Conservation (phyloP, 2,113 vertebrate species). For the Varanus komodoensis region DNA sequence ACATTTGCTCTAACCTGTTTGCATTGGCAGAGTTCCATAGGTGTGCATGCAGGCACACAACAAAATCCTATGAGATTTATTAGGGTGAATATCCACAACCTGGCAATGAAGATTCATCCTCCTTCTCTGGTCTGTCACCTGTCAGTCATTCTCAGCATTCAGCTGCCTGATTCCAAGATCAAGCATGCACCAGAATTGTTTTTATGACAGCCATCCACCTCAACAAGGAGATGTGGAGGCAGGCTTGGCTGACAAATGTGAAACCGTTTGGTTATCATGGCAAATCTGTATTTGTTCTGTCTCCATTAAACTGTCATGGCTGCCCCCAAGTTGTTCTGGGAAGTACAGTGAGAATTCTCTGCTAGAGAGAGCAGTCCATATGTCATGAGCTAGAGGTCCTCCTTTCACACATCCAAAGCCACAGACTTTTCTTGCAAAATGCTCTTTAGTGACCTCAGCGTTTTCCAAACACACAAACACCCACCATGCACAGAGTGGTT, state of each 20-base stretch:
- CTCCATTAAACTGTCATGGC: background rate
- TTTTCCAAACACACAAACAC: too few relatives aligned
- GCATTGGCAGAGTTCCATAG: background rate
- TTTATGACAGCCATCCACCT: background rate
- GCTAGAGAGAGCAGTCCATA: background rate
- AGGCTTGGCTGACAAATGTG: constrained; percentile 51
- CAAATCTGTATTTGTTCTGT: background rate
- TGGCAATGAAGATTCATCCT: background rate
- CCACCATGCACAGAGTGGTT: too few relatives aligned
- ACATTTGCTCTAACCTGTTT: too few relatives aligned
- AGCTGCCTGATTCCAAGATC: constrained; percentile 51
- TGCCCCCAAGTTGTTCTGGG: background rate
- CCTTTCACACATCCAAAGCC: too few relatives aligned
- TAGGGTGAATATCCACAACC: background rate
- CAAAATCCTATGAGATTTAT: background rate
- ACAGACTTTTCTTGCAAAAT: too few relatives aligned
- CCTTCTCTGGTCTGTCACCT: background rate
- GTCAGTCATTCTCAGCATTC: constrained; percentile 22
- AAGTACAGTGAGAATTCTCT: background rate
- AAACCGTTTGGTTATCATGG: background rate
- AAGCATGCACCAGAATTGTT: background rate
- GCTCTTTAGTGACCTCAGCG: too few relatives aligned
- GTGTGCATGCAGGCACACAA: background rate
- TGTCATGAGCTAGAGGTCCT: too few relatives aligned
- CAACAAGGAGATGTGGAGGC: too few relatives aligned